A percentile compares a stretch with the other conserved stretches of the same genome.
Conservation (phyloP, 2,797 vertebrate genomes). For the Enoplosus armatus region DNA sequence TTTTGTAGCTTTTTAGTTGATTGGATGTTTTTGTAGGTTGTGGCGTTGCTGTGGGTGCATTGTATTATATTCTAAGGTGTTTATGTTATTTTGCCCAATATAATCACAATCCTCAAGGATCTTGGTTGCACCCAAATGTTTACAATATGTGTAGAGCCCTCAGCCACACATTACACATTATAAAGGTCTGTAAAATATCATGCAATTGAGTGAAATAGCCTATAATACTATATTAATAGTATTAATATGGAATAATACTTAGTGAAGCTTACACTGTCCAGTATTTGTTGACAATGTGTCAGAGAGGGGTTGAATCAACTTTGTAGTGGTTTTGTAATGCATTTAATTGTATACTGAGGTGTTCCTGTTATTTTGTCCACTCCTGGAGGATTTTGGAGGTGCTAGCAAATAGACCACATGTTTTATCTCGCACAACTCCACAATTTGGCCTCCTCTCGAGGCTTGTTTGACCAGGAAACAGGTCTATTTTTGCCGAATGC, state of each 20-base stretch:
- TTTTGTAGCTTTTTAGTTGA: neutral
- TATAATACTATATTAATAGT: too few relatives aligned
- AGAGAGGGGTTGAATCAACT: neutral
- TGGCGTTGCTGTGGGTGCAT: neutral
- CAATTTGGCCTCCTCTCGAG: neutral
- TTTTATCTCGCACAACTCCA: neutral
- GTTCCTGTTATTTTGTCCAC: neutral
- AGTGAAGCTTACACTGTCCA: neutral
- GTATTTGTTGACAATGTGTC: neutral
- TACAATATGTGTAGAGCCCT: too few relatives aligned
- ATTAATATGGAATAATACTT: too few relatives aligned
- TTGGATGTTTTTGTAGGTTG: neutral
- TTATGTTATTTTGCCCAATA: neutral
- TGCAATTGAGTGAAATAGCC: neutral
- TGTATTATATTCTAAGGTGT: too few relatives aligned
- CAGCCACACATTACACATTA: too few relatives aligned
- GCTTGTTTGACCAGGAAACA: constrained; percentile 3
- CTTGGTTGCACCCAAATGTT: neutral
- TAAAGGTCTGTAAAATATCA: neutral
- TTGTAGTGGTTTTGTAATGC: neutral
- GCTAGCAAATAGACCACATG: neutral
- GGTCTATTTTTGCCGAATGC: neutral
- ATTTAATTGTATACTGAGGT: neutral
- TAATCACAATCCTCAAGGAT: too few relatives aligned
- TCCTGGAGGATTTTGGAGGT: neutral